Evolutionary conservation across 2,888 invertebrate species (phyloP), one percentile per base, ranked within the genome.

Genomic region (Callinectes sapidus): DNA sequence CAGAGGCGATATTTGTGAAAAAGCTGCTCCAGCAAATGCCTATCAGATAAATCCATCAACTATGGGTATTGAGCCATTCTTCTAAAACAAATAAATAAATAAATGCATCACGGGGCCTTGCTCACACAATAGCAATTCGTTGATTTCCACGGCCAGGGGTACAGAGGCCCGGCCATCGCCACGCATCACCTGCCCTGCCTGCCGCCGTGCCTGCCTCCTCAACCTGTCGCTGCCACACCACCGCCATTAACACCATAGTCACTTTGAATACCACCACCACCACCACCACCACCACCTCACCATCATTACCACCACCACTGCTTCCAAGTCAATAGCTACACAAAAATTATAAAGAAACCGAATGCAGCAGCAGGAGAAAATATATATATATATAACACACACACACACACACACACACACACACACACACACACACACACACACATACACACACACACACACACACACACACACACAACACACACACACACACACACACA

Each of bases 391-490:
- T n/a, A n/a, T n/a, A n/a, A n/a, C n/a, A n/a, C n/a, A n/a, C n/a
- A n/a, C n/a, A n/a, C n/a, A n/a, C n/a, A n/a, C n/a, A n/a, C n/a
- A n/a, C n/a, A n/a, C n/a, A n/a, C n/a, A n/a, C n/a, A n/a, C n/a
- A n/a, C n/a, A n/a, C n/a, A n/a, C n/a, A n/a, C n/a, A n/a, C n/a
- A n/a, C n/a, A 23, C 18, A 61, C 61, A 61, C 61, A 61, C 23
- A 61, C 61, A 61, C 61, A 71, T 8, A 28, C 71, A 28, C 71
- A 28, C 71, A 71, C 71, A 71, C 71, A 71, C 71, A 71, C 71
- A 71, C 71, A 71, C 71, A 71, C 71, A 71, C 71, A 71, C 71
- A 71, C 71, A 71, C n/a, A 71, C 71, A n/a, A 71, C 71, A 71
- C n/a, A 71, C 71, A 71, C 71, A 71, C n/a, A 71, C 71, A 71